Conservation (phyloP, 2,888 invertebrate species). For the Polyommatus icarus region DNA sequence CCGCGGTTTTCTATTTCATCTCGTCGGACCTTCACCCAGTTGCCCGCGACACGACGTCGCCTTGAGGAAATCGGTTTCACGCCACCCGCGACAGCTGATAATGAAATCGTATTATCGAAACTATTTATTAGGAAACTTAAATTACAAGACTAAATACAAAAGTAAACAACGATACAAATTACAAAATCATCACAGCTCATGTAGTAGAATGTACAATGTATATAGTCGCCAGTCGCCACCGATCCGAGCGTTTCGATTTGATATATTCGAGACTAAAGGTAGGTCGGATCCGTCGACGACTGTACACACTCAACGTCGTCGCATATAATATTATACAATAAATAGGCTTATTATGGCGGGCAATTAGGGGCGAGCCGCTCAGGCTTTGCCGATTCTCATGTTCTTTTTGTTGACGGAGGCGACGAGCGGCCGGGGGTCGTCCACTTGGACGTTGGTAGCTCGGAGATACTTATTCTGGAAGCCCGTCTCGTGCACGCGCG, state of each 20-base stretch:
- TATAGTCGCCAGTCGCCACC: not conserved
- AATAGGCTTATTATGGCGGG: constrained; percentile 68
- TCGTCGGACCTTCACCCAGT: constrained; percentile 68
- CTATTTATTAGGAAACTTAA: constrained; percentile 75
- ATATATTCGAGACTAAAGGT: not conserved
- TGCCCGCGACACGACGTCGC: constrained; percentile 52
- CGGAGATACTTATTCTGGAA: constrained; percentile 63
- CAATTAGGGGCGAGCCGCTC: constrained; percentile 36
- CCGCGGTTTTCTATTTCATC: constrained; percentile 56
- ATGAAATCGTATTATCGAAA: constrained; percentile 72
- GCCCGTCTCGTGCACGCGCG: constrained; percentile 59
- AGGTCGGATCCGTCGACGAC: not conserved
- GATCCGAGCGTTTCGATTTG: not conserved
- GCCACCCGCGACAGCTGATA: constrained; percentile 53
- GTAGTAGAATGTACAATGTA: constrained; percentile 21
- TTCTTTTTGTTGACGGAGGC: constrained; percentile 45
- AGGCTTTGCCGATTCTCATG: constrained; percentile 44
- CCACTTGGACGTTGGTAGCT: constrained; percentile 61
- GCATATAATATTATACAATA: constrained; percentile 48
- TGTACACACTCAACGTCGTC: not conserved
- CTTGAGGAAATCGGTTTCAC: constrained; percentile 63
- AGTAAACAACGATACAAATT: constrained; percentile 56
- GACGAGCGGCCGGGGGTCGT: constrained; percentile 52
- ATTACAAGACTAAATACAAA: constrained; percentile 63
- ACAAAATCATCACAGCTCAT: constrained; percentile 37